These are phyloP conservation scores for Gallinago stenura DNA, from an alignment of 2,797 vertebrate genomes.

Conservation along the genomic window DNA sequence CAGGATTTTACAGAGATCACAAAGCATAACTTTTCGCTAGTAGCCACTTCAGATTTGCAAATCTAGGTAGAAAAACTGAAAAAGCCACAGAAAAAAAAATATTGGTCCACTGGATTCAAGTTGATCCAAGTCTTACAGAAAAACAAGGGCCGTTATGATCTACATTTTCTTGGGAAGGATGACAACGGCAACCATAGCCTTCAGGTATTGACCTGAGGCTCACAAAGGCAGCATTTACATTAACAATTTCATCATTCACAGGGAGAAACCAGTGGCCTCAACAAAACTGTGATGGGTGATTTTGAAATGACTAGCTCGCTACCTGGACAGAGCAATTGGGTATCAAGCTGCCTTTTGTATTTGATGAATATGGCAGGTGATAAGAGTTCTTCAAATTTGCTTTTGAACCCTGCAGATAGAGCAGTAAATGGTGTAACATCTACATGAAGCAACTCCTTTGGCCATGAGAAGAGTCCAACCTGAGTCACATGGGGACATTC, in stretches of 20 bases:
- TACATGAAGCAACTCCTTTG: neutral
- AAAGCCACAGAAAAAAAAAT: neutral
- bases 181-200: neutral
- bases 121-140: neutral
- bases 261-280: neutral
- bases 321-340: neutral
- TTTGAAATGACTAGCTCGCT: neutral
- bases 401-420: neutral
- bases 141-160: neutral
- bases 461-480: neutral
- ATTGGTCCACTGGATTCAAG: neutral
- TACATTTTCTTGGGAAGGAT: neutral
- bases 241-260: neutral
- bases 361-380: neutral
- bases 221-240: neutral
- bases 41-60: neutral
- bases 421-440: neutral
- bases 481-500: neutral
- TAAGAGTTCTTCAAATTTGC: neutral
- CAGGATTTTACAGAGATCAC: neutral
- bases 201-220: neutral
- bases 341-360: neutral
- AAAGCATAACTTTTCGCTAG: neutral
- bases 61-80: neutral
- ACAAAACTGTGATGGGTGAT: accelerated